These are phyloP conservation scores for Apogon talboti DNA, from an alignment of 2,797 vertebrate species.

Conservation along the genomic window DNA sequence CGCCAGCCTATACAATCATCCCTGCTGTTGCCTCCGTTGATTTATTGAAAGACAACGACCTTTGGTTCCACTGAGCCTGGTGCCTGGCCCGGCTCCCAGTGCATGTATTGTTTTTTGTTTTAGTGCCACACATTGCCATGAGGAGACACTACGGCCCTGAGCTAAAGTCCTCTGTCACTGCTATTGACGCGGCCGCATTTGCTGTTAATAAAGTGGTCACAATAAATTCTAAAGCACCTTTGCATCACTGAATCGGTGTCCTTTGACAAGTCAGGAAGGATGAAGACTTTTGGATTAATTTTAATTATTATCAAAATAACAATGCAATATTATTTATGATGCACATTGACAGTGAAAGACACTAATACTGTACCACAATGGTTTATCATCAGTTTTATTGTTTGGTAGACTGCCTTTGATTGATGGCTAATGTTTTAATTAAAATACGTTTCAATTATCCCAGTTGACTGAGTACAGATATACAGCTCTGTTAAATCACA, in stretches of 20 bases:
- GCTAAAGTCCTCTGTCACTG: conserved; percentile 28
- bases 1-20: conserved; percentile 66
- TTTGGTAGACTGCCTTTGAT: conserved; percentile 47
- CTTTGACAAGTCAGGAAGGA: background rate
- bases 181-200: conserved; percentile 22
- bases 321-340: conserved; percentile 34
- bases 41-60: conserved; percentile 76
- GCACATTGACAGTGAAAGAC: conserved; percentile 27
- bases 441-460: conserved; percentile 63
- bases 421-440: conserved; percentile 62
- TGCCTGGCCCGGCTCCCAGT: conserved; percentile 53
- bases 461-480: conserved; percentile 48
- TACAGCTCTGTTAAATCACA: conserved; percentile 54
- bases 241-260: conserved; percentile 18
- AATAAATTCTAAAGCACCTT: conserved; percentile 29
- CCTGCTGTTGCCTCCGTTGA: conserved; percentile 63
- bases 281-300: conserved; percentile 5
- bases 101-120: conserved; percentile 66
- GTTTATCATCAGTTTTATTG: conserved; percentile 38
- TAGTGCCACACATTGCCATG: conserved; percentile 55
- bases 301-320: conserved; percentile 20
- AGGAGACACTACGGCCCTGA: conserved; percentile 45
- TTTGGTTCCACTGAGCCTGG: conserved; percentile 53
- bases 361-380: conserved; percentile 29
- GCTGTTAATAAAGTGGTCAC: conserved; percentile 49